A percentile compares a stretch with the other conserved stretches of the same genome.
Conservation (phyloP, 2,113 vertebrate species). For the Nansenia antarctica region DNA sequence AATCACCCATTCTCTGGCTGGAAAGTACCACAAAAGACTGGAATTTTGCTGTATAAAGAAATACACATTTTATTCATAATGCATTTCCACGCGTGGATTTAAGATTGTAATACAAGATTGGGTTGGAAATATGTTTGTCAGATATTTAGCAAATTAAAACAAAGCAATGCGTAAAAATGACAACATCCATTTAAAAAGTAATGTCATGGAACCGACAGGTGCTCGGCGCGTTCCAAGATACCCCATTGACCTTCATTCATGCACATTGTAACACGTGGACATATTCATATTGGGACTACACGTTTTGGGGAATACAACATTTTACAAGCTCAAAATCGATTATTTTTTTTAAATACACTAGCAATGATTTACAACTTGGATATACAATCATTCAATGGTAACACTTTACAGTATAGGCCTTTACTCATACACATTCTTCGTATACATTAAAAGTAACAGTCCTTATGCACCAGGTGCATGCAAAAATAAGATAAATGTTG, state of each 20-base stretch:
- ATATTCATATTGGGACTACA: slow-evolving; percentile 43
- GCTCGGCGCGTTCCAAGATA: slow-evolving; percentile 24
- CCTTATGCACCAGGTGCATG: slow-evolving; percentile 73
- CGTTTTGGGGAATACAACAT: slow-evolving; percentile 66
- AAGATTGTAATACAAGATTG: slow-evolving; percentile 54
- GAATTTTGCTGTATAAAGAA: slow-evolving; percentile 42
- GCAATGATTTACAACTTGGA: slow-evolving; percentile 60
- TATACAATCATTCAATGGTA: slow-evolving; percentile 63
- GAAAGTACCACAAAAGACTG: slow-evolving; percentile 67
- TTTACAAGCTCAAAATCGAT: slow-evolving; percentile 74
- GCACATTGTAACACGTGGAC: slow-evolving; percentile 82
- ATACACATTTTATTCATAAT: slow-evolving; percentile 65
- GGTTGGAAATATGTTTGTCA: slow-evolving; percentile 41
- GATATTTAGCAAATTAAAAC: slow-evolving; percentile 48
- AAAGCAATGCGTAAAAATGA: slow-evolving; percentile 47
- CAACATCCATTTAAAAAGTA: slow-evolving; percentile 45
- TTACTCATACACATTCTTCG: slow-evolving; percentile 61
- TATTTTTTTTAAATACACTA: slow-evolving; percentile 66
- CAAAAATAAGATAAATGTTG: slow-evolving; percentile 59
- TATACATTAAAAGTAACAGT: slow-evolving; percentile 88
- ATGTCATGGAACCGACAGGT: slow-evolving; percentile 48
- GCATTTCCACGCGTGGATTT: slow-evolving; percentile 53
- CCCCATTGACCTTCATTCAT: slow-evolving; percentile 60
- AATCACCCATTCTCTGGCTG: slow-evolving; percentile 31
- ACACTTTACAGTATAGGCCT: slow-evolving; percentile 64